Conservation (phyloP, 2,888 invertebrate species). For the Leucophora obtusa region DNA sequence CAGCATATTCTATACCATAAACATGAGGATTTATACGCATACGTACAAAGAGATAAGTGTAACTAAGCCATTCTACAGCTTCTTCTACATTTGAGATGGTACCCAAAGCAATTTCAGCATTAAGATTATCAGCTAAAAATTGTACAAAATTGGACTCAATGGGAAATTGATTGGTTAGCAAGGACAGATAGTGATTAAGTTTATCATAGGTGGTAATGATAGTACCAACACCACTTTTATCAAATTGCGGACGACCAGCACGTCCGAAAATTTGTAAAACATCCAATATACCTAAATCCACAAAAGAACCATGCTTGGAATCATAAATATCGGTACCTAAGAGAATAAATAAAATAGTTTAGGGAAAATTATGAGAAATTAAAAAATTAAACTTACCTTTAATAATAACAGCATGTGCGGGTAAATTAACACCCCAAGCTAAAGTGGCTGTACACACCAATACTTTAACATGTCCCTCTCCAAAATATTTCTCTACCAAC, state of each 20-base stretch:
- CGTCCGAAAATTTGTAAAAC: constrained; percentile 99
- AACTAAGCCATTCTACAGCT: constrained; percentile 98
- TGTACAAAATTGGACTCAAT: constrained; percentile 98
- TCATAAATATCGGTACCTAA: constrained; percentile 94
- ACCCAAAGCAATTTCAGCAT: constrained; percentile 98
- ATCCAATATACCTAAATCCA: constrained; percentile 97
- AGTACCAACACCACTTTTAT: constrained; percentile 94
- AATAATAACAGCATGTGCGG: constrained; percentile 96
- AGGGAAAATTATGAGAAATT: background rate
- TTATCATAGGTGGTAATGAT: constrained; percentile 97
- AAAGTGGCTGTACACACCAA: constrained; percentile 98
- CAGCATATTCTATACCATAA: constrained; percentile 82
- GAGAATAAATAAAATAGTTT: background rate
- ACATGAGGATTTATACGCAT: constrained; percentile 95
- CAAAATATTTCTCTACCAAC: constrained; percentile 93
- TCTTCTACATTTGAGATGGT: constrained; percentile 97
- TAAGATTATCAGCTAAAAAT: constrained; percentile 95
- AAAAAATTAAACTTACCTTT: constrained; percentile 66
- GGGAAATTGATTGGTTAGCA: constrained; percentile 97
- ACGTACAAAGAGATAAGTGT: constrained; percentile 96
- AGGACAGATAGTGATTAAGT: constrained; percentile 93
- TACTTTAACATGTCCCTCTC: constrained; percentile 91
- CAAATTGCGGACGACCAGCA: constrained; percentile 98
- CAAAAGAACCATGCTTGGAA: constrained; percentile 94
- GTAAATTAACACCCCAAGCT: constrained; percentile 99